A percentile compares a stretch with the other conserved stretches of the same genome.
These are phyloP conservation scores for Istiophorus platypterus DNA, from an alignment of 2,113 vertebrate species.

Conservation along the genomic window DNA sequence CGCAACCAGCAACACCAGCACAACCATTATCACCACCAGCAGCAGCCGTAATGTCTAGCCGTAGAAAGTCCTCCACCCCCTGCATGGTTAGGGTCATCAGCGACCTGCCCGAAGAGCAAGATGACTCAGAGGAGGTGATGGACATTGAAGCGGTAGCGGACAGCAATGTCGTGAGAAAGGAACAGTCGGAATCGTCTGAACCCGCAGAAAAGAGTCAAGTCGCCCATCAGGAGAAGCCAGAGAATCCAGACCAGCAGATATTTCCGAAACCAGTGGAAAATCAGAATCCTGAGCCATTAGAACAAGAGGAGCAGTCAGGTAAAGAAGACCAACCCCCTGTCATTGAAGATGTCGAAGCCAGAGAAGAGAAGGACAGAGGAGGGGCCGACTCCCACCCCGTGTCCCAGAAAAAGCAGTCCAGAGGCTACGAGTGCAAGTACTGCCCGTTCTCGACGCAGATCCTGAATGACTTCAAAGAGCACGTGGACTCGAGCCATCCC, in stretches of 20 bases:
- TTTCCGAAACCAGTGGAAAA: slow-evolving; percentile 76
- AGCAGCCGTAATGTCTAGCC: slow-evolving; percentile 89
- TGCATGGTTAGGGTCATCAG: slow-evolving; percentile 90
- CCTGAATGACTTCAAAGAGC: slow-evolving; percentile 93
- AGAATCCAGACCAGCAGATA: slow-evolving; percentile 47
- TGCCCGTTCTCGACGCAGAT: slow-evolving; percentile 92
- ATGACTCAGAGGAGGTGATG: slow-evolving; percentile 65
- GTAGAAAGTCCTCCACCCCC: slow-evolving; percentile 93
- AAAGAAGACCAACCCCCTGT: slow-evolving; percentile 38
- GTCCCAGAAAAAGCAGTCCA: slow-evolving; percentile 85
- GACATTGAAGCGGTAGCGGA: slow-evolving; percentile 62
- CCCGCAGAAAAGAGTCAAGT: slow-evolving; percentile 40
- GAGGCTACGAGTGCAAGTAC: slow-evolving; percentile 95
- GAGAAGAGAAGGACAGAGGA: slow-evolving; percentile 47
- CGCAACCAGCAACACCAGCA: slow-evolving; percentile 73
- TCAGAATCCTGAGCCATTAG: slow-evolving; percentile 49
- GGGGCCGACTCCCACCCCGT: slow-evolving; percentile 71
- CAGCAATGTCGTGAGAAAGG: slow-evolving; percentile 36
- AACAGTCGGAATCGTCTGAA: slow-evolving; percentile 38
- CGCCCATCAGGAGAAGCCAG: slow-evolving; percentile 18
- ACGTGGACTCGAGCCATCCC: slow-evolving; percentile 93
- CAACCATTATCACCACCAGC: slow-evolving; percentile 32
- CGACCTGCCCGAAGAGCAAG: slow-evolving; percentile 80
- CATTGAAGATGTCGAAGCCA: slow-evolving; percentile 34
- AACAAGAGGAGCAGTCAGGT: slow-evolving; percentile 24